phyloP scores from a whole-genome alignment of 2,797 vertebrate species.

The Euthynnus affinis region DNA sequence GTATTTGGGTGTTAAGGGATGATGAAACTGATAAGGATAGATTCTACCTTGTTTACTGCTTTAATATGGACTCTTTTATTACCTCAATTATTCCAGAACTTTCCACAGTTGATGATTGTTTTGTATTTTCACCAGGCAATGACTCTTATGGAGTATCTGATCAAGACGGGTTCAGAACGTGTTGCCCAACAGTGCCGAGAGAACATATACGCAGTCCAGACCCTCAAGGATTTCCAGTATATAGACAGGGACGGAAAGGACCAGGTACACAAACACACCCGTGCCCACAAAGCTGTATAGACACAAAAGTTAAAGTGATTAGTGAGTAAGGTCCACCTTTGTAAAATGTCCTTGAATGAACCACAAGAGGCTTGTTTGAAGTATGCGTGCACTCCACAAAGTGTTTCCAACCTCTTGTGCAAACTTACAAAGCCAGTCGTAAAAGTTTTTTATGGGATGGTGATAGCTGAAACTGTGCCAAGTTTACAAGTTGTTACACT shows the following conservation, averaged over 20 bases:
- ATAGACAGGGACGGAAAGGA: conserved; percentile 96
- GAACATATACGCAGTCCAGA: conserved; percentile 96
- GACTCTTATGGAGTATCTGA: conserved; percentile 96
- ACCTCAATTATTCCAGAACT: background rate
- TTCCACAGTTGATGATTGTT: conserved; percentile 12
- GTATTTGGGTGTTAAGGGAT: background rate
- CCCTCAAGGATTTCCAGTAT: conserved; percentile 95
- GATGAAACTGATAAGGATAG: background rate
- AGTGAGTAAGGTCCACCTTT: conserved; percentile 39
- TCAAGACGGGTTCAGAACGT: conserved; percentile 95
- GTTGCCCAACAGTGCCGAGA: conserved; percentile 96
- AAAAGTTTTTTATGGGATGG: conserved; percentile 26
- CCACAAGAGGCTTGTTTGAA: too few species aligned
- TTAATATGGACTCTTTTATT: background rate
- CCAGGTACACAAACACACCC: conserved; percentile 83
- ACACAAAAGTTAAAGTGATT: conserved; percentile 43
- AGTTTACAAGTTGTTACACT: conserved; percentile 6
- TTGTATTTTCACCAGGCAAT: conserved; percentile 87
- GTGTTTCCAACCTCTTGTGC: conserved; percentile 46
- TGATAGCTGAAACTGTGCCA: conserved; percentile 25
- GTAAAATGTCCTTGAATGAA: background rate
- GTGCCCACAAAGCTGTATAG: conserved; percentile 28
- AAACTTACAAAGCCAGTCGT: conserved; percentile 45
- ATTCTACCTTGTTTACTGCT: background rate
- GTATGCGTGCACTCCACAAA: background rate